Conservation (phyloP, 2,888 invertebrate genomes). For the Salpingus planirostris region DNA sequence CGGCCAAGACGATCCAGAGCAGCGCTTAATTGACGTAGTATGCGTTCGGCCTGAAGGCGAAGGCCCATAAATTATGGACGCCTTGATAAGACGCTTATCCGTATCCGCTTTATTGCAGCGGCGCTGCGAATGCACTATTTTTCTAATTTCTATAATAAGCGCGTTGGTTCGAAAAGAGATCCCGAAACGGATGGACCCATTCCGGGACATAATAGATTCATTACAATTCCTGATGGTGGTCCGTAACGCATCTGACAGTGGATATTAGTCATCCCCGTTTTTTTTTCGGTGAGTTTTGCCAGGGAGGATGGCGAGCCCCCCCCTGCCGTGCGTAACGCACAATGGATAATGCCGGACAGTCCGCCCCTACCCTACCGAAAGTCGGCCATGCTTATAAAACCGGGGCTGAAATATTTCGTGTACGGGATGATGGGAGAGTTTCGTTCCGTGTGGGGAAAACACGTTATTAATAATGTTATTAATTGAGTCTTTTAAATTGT, state of each 20-base stretch:
- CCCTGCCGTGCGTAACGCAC: conserved; percentile 23
- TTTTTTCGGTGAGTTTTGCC: conserved; percentile 31
- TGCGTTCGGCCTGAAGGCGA: too few relatives aligned
- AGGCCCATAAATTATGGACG: too few relatives aligned
- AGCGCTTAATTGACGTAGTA: too few relatives aligned
- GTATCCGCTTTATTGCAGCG: too few relatives aligned
- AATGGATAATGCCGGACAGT: conserved; percentile 30
- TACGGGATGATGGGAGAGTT: too few relatives aligned
- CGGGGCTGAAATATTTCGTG: conserved; percentile 7
- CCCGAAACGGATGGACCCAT: conserved; percentile 18
- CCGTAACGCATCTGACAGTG: conserved; percentile 33
- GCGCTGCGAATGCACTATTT: too few relatives aligned
- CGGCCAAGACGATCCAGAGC: too few relatives aligned
- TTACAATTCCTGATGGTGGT: conserved; percentile 35
- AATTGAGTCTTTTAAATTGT: conserved; percentile 28
- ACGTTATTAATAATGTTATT: too few relatives aligned
- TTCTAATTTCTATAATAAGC: too few relatives aligned
- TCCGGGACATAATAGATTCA: conserved; percentile 38
- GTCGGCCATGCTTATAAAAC: conserved; percentile 21
- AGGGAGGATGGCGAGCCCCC: conserved; percentile 21
- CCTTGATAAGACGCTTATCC: too few relatives aligned
- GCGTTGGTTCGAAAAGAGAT: background rate
- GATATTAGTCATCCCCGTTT: conserved; percentile 37
- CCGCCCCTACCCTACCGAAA: conserved; percentile 25
- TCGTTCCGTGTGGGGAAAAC: too few relatives aligned